Evolutionary conservation across 2,113 vertebrate genomes (phyloP).

Genomic region (Nannospalax galili): DNA sequence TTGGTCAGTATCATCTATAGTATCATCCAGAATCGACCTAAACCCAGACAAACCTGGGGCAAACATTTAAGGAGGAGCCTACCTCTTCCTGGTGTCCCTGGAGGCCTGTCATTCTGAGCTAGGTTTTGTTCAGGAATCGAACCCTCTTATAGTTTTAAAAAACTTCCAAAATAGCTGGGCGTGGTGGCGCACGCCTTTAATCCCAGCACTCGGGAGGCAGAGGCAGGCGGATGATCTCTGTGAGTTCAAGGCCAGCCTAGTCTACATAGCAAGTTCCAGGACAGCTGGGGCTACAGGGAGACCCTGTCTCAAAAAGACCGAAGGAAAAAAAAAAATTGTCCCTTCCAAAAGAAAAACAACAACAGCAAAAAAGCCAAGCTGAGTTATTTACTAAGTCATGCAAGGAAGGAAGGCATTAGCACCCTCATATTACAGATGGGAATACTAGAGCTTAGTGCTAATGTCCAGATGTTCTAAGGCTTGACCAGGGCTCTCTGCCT

Average conservation of each 20-base stretch:
- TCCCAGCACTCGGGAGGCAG: too few species aligned
- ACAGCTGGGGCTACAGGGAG: too few species aligned
- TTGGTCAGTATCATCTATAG: conserved; percentile 87
- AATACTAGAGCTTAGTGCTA: background rate
- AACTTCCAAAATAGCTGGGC: background rate
- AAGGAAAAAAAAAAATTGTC: too few species aligned
- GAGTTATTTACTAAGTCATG: conserved; percentile 26
- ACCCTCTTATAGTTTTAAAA: background rate
- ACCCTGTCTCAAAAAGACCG: too few species aligned
- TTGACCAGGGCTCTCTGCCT: background rate
- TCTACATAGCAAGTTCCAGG: too few species aligned
- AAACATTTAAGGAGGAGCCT: background rate
- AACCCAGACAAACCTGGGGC: background rate
- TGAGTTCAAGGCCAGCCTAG: too few species aligned
- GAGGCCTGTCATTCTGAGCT: conserved; percentile 4
- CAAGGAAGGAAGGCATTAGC: conserved; percentile 42
- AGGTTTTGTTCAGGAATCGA: conserved; percentile 37
- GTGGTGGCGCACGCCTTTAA: too few species aligned
- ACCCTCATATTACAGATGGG: background rate
- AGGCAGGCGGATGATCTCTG: too few species aligned
- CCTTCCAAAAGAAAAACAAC: too few species aligned
- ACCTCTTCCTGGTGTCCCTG: background rate
- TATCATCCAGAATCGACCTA: background rate
- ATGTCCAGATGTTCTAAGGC: background rate
- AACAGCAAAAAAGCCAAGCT: background rate